Evolutionary conservation across 2,113 vertebrate species (phyloP), one percentile per base, ranked within the genome.

Genomic region (Leptocoma aspasia): DNA sequence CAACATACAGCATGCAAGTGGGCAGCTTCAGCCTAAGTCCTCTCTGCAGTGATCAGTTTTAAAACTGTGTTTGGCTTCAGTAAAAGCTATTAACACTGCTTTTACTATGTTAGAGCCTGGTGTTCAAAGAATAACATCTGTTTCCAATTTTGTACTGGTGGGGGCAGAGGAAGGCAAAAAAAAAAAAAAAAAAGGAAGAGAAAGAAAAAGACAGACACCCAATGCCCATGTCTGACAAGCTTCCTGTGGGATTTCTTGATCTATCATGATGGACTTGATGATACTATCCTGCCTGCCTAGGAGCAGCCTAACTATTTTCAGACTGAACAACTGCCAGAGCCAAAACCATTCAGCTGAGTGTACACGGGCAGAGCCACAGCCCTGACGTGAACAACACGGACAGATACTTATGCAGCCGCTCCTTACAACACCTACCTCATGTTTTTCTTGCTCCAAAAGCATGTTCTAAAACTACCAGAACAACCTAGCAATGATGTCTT

Each of bases 341-440:
- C 41, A 75, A 37, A 70, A 70, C n/a, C 6, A 5, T 35, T 65
- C 31, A 42, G 28, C 47, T 63, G 57, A 30, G 41, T 7, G 35
- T 4, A 15, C 2, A 16, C 41, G 56, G 66, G 68, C 72, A 44
- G 33, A 82, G 27, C 7, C 53, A 39, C 0, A 6, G 71, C 47
- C 69, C 45, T 11, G 6, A 41, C 8, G 5, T 84, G 30, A 89
- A 31, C 7, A 15, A 60, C 5, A 21, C 2, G 15, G 27, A 50
- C 35, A 0, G 2, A 76, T 64, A 44, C 47, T 84, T 35, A 30
- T 1, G 1, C 0, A 7, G 64, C 42, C 7, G 0, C 47, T 83
- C 82, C 76, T 42, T 42, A 3, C 2, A 7, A 69, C n/a, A 79
- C 57, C 37, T 56, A 68, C 30, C n/a, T 79, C 2, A 1, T 41